Base-by-base conservation (phyloP, 2,113 vertebrate species). In the Nicator chloris region DNA sequence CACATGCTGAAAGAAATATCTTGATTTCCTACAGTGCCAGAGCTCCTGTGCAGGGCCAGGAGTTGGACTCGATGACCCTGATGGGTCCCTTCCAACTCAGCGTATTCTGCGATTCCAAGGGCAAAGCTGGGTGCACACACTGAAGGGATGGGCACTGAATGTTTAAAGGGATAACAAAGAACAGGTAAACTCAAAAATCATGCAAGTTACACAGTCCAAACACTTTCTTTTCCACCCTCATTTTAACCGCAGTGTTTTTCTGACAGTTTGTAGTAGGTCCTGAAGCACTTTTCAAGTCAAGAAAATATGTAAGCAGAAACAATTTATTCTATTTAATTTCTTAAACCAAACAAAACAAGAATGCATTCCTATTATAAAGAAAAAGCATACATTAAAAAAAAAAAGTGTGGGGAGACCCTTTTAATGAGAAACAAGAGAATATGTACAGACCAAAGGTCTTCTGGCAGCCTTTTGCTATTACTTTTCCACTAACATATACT, bases 401-500 rank as follows among this genome's bases (percentile, higher is more conserved):
- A 54, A 31, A 70, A 65, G 22, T 6, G 18, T 11, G 7, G 10
- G 23, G 53, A 22, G 82, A 24, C 4, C 10, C 23, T 79, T 77
- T 78, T 70, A 31, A 56, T 19, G 51, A 66, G 79, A 90, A 94
- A 59, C 27, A 77, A 86, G 78, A 66, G 70, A 83, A 72, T 13
- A 50, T 3, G 0, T 44, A 65, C 63, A 83, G 64, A 80, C 66
- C 80, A 79, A 96, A 89, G 39, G 11, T 86, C 75, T 86, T 94
- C 79, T 90, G 87, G 84, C 54, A 91, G 84, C 50, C 30, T 79
- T 84, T 89, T 2, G 2, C 59, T 94, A 27, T 77, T 94, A 78
- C 59, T 93, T 95, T 96, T 76, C 75, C 59, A 76, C 50, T 90
- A 88, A 86, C 30, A 27, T 44, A 61, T 63, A 86, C 30, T 77